Conservation (phyloP, 2,797 vertebrate species). For the Gila robusta region DNA sequence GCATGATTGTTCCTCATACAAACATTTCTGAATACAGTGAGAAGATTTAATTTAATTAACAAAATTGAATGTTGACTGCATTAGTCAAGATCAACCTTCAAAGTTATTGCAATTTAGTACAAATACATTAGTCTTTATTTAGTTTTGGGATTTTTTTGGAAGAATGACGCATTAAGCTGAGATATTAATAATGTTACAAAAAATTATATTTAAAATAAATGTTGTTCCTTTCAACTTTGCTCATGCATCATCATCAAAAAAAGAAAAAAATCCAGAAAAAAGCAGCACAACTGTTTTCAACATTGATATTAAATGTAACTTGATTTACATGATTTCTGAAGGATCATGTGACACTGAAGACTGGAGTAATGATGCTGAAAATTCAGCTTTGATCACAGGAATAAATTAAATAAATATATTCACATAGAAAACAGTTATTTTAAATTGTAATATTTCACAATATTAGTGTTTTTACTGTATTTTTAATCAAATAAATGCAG, state of each 20-base stretch:
- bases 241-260: too few species aligned
- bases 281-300: neutral
- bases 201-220: neutral
- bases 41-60: too few species aligned
- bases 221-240: too few species aligned
- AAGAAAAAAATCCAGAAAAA: too few species aligned
- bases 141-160: neutral
- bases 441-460: neutral
- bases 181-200: neutral
- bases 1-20: neutral
- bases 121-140: neutral
- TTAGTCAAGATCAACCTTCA: neutral
- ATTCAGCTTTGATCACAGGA: neutral
- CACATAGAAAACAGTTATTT: neutral
- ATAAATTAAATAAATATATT: neutral
- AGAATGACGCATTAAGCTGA: neutral
- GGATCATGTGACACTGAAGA: neutral
- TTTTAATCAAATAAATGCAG: neutral
- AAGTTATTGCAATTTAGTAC: neutral
- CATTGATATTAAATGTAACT: neutral
- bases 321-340: neutral
- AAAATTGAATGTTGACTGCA: neutral
- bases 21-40: neutral
- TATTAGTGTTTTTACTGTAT: neutral
- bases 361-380: neutral